A percentile compares a stretch with the other conserved stretches of the same genome.
Evolutionary conservation across 2,888 invertebrate species (phyloP).

Genomic region (Lasioglossum zephyrum): DNA sequence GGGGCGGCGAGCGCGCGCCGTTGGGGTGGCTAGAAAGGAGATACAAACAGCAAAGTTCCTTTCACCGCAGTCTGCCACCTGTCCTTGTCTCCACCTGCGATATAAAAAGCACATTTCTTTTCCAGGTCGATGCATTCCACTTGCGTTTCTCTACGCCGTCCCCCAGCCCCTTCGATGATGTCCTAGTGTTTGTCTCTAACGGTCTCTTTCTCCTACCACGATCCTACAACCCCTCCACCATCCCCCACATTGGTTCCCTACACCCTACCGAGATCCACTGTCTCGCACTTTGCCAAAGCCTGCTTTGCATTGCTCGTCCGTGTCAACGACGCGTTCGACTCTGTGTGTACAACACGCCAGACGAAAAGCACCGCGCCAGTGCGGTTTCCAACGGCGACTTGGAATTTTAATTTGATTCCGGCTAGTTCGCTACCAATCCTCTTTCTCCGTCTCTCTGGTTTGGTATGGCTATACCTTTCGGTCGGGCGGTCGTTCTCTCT

Average conservation of each 20-base stretch:
- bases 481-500: background rate
- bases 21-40: slow-evolving; percentile 57
- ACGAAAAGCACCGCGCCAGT: background rate
- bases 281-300: background rate
- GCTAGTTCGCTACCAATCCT: background rate
- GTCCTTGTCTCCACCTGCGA: slow-evolving; percentile 58
- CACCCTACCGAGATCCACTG: background rate
- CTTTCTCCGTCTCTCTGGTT: background rate
- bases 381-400: background rate
- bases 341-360: background rate
- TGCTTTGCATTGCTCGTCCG: background rate
- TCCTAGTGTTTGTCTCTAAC: background rate
- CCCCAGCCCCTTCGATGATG: background rate
- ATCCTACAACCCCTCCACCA: background rate
- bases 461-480: background rate
- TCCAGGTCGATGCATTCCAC: slow-evolving; percentile 59
- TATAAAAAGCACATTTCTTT: slow-evolving; percentile 61
- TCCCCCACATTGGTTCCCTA: background rate
- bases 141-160: slow-evolving; percentile 32
- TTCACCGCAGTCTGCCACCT: slow-evolving; percentile 53
- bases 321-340: slow-evolving; percentile 36
- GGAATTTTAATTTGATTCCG: slow-evolving; percentile 19
- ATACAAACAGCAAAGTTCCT: slow-evolving; percentile 65
- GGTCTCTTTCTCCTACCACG: no score
- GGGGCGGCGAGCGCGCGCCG: slow-evolving; percentile 12